Base-by-base conservation (phyloP, 2,113 vertebrate genomes). In the Spermophilus dauricus region DNA sequence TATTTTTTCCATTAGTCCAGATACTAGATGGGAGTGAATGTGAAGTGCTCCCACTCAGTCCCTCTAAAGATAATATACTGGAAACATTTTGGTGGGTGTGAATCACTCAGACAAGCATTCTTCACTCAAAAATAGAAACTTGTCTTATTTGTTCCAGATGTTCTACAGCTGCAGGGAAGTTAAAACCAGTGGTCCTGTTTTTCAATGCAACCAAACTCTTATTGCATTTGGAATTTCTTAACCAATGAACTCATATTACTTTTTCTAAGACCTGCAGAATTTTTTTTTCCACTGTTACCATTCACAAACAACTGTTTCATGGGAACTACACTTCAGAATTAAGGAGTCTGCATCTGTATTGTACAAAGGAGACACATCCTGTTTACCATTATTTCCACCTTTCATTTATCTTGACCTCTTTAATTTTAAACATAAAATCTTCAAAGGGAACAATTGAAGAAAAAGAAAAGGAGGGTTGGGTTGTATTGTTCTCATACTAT, bases 91-190 rank as follows among this genome's bases (percentile, higher is more conserved):
- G 98, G 98, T 98, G 97, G 88, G 97, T 97, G 98, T 98, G 98
- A 98, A 98, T 98, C 98, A 97, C 91, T 97, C 81, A 98, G 98
- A 97, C 96, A 45, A 97, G 78, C 92, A 97, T 95, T 98, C 97
- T 97, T 98, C 96, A 97, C 24, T 7, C 86, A 93, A 97, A 97
- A 96, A 88, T 96, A 97, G 42, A 97, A 97, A 97, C 97, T 97
- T 84, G 82, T 20, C 80, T 98, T 98, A 98, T 98, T 98, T 95
- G 58, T 97, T 97, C 97, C 98, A 98, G 98, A 99, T 98, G 98
- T 98, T 97, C 89, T 70, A 90, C 98, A 98, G 98, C 98, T 98
- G 98, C 97, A 98, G 97, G 95, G 94, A 98, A 95, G 96, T 90
- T 96, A 97, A 97, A 97, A 98, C 20, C 88, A 96, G 96, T 97